Conservation (phyloP, 2,113 vertebrate genomes). For the Laterallus jamaicensis region DNA sequence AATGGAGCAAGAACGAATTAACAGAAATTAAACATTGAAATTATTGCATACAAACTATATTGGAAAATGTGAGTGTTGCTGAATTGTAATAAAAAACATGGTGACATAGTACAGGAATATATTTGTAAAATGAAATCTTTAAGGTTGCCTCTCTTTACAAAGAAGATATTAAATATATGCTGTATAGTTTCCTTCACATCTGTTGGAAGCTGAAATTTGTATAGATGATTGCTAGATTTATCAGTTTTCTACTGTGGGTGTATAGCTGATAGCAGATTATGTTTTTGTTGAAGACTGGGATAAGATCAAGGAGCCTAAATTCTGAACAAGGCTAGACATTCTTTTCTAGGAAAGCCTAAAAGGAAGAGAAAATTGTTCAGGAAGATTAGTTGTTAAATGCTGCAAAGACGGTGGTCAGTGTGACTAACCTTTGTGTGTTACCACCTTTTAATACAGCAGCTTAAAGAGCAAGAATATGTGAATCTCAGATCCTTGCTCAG, state of each 20-base stretch:
- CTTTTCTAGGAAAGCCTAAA: not conserved
- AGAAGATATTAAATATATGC: fast-evolving
- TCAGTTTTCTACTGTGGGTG: not conserved
- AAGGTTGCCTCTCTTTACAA: not conserved
- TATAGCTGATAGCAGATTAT: not conserved
- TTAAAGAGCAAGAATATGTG: not conserved
- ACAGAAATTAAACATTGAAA: not conserved
- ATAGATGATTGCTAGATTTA: not conserved
- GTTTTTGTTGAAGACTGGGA: not conserved
- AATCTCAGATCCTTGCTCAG: not conserved
- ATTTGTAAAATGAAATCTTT: not conserved
- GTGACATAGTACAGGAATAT: not conserved
- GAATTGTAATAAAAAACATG: not conserved
- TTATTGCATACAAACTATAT: not conserved
- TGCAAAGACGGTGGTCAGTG: not conserved
- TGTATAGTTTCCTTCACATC: not conserved
- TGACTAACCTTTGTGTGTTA: not conserved
- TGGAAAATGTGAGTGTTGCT: not conserved
- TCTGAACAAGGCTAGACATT: not conserved
- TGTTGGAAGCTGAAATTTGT: not conserved
- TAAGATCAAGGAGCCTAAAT: not conserved
- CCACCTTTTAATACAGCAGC: not conserved
- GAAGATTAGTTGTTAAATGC: not conserved
- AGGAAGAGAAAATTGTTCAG: not conserved
- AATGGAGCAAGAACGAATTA: not conserved